These are phyloP conservation scores for Apostichopus californicus DNA, from an alignment of 35 echinoderm and acorn worm genomes.

Conservation along the genomic window DNA sequence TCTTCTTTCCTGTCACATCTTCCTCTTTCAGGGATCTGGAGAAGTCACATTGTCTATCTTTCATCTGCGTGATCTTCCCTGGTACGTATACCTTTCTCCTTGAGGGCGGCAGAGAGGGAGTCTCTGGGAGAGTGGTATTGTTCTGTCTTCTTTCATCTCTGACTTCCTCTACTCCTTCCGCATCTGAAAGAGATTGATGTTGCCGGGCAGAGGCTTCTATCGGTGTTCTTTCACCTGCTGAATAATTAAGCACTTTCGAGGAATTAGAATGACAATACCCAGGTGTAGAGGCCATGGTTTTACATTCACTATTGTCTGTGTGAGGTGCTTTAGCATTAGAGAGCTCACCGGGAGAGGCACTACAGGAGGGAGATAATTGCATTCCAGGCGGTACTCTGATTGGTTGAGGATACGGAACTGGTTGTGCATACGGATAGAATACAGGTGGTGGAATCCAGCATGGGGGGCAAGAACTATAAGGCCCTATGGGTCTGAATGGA, in stretches of 20 bases:
- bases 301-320: neutral
- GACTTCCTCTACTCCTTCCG: neutral
- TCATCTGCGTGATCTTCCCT: constrained; percentile 36
- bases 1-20: too few relatives aligned
- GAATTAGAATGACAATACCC: neutral
- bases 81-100: constrained; percentile 39
- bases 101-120: neutral
- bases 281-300: neutral
- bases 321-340: too few relatives aligned
- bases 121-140: neutral
- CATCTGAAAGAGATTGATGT: neutral
- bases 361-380: neutral
- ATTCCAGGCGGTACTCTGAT: neutral
- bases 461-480: neutral
- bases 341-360: neutral
- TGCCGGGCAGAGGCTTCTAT: neutral
- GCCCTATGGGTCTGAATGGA: constrained; percentile 14
- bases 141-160: neutral
- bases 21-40: neutral
- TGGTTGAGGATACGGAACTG: neutral
- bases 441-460: neutral
- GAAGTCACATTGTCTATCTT: neutral
- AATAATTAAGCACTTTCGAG: neutral
- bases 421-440: neutral
- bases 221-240: neutral